These are phyloP conservation scores for Corynorhinus townsendii DNA, from an alignment of 2,113 vertebrate genomes.

Conservation along the genomic window DNA sequence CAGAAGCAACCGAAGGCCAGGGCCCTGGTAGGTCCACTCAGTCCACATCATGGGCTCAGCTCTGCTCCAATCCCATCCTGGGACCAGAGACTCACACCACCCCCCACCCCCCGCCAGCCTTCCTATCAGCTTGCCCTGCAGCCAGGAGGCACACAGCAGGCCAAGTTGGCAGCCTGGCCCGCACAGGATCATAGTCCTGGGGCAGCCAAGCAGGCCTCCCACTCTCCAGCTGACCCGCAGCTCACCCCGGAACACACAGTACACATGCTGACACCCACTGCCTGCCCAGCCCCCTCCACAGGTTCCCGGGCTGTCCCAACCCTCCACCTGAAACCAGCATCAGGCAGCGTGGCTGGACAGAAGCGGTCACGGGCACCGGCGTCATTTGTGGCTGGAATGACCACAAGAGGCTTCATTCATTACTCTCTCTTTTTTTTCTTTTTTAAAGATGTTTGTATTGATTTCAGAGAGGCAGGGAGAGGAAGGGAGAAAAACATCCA, in stretches of 20 bases:
- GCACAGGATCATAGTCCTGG: background rate
- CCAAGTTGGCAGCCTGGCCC: background rate
- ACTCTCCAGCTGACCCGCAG: background rate
- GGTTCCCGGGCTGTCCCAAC: background rate
- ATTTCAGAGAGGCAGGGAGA: no score
- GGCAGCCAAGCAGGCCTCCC: background rate
- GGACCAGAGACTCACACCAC: background rate
- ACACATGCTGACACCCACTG: fast-evolving
- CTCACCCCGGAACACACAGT: background rate
- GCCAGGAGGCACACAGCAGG: no score
- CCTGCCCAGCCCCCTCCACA: background rate
- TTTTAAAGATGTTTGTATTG: background rate
- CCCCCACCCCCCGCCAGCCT: no score
- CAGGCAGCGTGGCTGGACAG: background rate
- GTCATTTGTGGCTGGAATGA: background rate
- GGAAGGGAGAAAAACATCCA: no score
- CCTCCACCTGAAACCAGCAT: fast-evolving
- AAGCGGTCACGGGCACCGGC: background rate
- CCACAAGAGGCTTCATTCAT: background rate
- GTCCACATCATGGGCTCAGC: background rate
- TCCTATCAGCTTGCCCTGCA: background rate
- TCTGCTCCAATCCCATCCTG: background rate
- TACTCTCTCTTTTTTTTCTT: background rate
- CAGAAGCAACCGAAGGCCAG: background rate
- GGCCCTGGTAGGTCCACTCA: fast-evolving